These are phyloP conservation scores for Cyphomyrus plagiostoma DNA, from an alignment of 2,113 vertebrate genomes.

Conservation along the genomic window DNA sequence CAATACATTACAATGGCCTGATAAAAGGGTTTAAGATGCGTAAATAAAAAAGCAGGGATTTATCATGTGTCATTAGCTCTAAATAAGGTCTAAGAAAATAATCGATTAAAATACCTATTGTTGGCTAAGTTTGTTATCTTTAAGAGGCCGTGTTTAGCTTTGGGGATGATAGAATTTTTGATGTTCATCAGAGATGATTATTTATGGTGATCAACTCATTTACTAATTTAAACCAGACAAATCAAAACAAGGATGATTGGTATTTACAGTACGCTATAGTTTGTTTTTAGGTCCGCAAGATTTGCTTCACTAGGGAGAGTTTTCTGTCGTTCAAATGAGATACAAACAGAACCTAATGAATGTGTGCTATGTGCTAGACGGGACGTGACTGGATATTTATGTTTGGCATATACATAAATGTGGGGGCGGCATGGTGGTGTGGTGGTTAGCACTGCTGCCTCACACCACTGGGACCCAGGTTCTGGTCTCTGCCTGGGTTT, in stretches of 20 bases:
- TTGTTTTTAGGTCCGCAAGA: background rate
- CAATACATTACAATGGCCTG: background rate
- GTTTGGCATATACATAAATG: background rate
- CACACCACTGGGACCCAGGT: too few species aligned
- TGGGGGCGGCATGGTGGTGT: too few species aligned
- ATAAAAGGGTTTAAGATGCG: background rate
- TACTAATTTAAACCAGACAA: background rate
- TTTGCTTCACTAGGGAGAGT: background rate
- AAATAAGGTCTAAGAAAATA: background rate
- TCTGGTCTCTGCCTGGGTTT: too few species aligned
- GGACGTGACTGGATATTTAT: background rate
- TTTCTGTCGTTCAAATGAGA: background rate
- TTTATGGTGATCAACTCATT: background rate
- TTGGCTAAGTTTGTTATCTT: background rate
- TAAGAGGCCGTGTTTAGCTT: background rate
- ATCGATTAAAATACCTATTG: background rate
- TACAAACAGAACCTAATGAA: background rate
- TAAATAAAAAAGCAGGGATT: background rate
- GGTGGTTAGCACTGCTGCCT: too few species aligned
- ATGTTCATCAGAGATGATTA: background rate
- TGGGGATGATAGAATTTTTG: background rate
- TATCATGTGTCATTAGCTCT: background rate
- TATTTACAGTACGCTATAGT: background rate
- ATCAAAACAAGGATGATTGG: background rate
- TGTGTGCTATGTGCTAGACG: background rate